Percentiles rank a stretch among this genome's conserved stretches.
These are phyloP conservation scores for Sandelia bainsii DNA, from an alignment of 2,797 vertebrate genomes.

Conservation along the genomic window DNA sequence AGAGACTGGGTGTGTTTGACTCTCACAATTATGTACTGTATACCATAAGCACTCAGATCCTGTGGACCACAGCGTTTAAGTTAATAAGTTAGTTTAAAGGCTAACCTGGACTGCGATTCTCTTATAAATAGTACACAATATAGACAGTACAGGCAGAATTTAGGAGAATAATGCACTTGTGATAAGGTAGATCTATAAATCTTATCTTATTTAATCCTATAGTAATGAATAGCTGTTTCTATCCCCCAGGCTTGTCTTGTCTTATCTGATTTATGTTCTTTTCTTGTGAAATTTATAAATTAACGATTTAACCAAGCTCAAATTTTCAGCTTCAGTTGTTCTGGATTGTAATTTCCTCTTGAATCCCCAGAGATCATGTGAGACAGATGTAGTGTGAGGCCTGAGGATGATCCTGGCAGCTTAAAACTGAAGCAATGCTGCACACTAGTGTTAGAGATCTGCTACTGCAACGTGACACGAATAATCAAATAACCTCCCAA, in stretches of 20 bases:
- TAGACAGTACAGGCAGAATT: neutral
- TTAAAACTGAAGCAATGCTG: conserved; percentile 49
- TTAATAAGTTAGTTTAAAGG: neutral
- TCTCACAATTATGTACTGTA: conserved; percentile 20
- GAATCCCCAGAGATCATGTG: neutral
- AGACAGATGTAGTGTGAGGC: neutral
- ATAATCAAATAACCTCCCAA: neutral
- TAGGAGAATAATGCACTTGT: neutral
- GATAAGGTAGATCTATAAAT: too few relatives aligned
- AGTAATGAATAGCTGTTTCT: too few relatives aligned
- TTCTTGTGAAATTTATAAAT: neutral
- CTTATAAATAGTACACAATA: neutral
- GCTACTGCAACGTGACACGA: conserved; percentile 50
- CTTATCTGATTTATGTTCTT: neutral
- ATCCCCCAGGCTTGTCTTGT: too few relatives aligned
- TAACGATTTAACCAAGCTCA: neutral
- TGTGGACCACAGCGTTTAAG: neutral
- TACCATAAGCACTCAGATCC: conserved; percentile 11
- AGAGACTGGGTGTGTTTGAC: conserved; percentile 47
- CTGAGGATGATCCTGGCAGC: too few relatives aligned
- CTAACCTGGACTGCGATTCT: neutral
- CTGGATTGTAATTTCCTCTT: neutral
- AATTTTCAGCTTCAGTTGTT: neutral
- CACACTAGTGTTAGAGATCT: conserved; percentile 50
- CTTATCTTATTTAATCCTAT: neutral